Evolutionary conservation across 2,113 vertebrate genomes (phyloP), one percentile per base, ranked within the genome.

Genomic region (Marcusenius ussheri): DNA sequence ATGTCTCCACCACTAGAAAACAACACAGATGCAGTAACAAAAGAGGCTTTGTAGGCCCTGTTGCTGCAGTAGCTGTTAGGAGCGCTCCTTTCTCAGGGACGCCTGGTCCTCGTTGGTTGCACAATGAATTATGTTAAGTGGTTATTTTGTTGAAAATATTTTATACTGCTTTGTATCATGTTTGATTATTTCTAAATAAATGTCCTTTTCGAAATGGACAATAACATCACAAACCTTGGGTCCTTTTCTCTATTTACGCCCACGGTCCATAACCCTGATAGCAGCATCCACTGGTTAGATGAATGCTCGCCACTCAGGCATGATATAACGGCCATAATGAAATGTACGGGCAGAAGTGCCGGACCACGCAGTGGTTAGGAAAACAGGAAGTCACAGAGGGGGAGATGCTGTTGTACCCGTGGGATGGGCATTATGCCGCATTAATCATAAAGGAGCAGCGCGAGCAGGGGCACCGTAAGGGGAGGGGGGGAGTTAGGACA

Each of bases 121-220:
- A 93, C 92, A 92, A 86, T 91, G 84, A 91, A 85, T 93, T 45
- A 92, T 90, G 66, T 77, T 56, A 88, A 49, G 91, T 83, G 90
- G 66, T 77, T 88, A 80, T 42, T 92, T 90, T 87, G 89, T 91
- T 83, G 51, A 87, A 70, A 90, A 90, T 90, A 89, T 92, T 92
- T 92, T 92, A 74, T 91, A 88, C 91, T 90, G 90, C 27, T 90
- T 24, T 92, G 87, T 93, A 92, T 92, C 88, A 91, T 91, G 92
- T 90, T 92, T 89, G 90, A 90, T 93, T 83, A 90, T 86, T 92
- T 90, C 92, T 90, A 74, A 93, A 93, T 93, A 93, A 93, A 94
- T 51, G 50, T 91, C 35, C 31, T 62, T 56, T 85, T 88, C 90
- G 62, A 70, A 50, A 31, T 1, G n/a, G 46, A 86, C 6, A 49